A percentile compares a stretch with the other conserved stretches of the same genome.
Conservation (phyloP, 2,888 invertebrate genomes). For the Luperina nickerlii region DNA sequence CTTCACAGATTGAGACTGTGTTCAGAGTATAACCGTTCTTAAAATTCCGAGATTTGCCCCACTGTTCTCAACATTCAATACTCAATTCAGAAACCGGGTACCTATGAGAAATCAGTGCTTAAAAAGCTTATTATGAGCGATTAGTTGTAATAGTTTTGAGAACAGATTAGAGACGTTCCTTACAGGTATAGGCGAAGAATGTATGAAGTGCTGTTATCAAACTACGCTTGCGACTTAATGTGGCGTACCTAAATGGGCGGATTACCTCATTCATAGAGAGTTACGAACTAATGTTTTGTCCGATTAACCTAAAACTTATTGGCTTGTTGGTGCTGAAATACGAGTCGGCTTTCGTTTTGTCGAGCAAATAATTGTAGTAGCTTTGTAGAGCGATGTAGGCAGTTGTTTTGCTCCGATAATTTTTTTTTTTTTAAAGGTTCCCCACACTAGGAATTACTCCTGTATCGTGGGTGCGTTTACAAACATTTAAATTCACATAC, state of each 20-base stretch:
- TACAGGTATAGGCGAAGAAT: conserved; percentile 12
- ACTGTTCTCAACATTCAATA: not conserved
- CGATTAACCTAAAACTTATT: conserved; percentile 16
- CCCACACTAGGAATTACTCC: too few relatives aligned
- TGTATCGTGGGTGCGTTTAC: too few relatives aligned
- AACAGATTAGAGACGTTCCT: not conserved
- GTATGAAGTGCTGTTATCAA: not conserved
- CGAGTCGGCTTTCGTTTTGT: not conserved
- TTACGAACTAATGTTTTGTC: conserved; percentile 3
- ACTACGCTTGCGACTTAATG: conserved; percentile 4
- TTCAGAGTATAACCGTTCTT: too few relatives aligned
- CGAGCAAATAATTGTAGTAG: not conserved
- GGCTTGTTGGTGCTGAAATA: not conserved
- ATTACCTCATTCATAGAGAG: not conserved
- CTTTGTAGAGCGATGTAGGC: not conserved
- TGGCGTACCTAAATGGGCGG: not conserved
- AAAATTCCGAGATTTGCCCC: too few relatives aligned
- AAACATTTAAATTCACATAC: too few relatives aligned
- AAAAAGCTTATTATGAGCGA: not conserved
- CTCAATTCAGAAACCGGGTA: not conserved
- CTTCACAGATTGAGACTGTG: too few relatives aligned
- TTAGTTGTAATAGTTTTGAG: conserved; percentile 14
- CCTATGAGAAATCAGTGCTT: not conserved
- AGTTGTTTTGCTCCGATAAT: not conserved
- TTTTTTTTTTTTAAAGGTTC: too few relatives aligned